Evolutionary conservation across 2,888 invertebrate genomes (phyloP).

Genomic region (Gonocerus acuteangulatus): DNA sequence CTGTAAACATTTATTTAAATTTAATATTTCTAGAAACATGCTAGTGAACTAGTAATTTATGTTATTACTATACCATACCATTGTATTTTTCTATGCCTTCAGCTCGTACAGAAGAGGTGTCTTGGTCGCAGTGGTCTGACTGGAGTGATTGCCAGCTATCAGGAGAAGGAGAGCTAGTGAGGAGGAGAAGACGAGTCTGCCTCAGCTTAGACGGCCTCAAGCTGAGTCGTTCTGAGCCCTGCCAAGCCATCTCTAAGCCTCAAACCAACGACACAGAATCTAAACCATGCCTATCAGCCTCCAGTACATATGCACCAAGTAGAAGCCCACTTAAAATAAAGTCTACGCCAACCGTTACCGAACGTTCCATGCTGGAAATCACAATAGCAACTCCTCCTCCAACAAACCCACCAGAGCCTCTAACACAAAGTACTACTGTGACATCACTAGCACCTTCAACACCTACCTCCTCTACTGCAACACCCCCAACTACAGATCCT

Average conservation of each 20-base stretch:
- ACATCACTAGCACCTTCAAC: background rate
- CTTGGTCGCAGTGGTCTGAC: conserved; percentile 40
- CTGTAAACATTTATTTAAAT: too few species aligned
- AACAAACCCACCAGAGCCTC: background rate
- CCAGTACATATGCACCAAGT: background rate
- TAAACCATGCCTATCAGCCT: background rate
- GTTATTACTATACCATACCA: too few species aligned
- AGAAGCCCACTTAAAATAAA: background rate
- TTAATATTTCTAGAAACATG: too few species aligned
- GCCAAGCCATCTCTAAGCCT: conserved; percentile 21
- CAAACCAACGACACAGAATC: conserved; percentile 6
- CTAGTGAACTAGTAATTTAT: too few species aligned
- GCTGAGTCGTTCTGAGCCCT: conserved; percentile 28
- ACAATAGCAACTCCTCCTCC: background rate
- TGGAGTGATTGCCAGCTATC: conserved; percentile 38
- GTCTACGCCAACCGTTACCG: background rate
- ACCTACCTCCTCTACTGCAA: background rate
- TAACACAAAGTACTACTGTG: background rate
- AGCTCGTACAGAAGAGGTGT: conserved; percentile 38
- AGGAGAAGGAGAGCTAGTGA: conserved; percentile 23
- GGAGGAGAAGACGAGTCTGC: conserved; percentile 33
- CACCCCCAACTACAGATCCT: background rate
- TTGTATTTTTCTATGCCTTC: too few species aligned
- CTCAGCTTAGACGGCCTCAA: conserved; percentile 33
- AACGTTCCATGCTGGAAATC: background rate